Percentiles rank a stretch among this genome's conserved stretches.
These are phyloP conservation scores for Thecophora atra DNA, from an alignment of 2,888 invertebrate species.

Conservation along the genomic window DNA sequence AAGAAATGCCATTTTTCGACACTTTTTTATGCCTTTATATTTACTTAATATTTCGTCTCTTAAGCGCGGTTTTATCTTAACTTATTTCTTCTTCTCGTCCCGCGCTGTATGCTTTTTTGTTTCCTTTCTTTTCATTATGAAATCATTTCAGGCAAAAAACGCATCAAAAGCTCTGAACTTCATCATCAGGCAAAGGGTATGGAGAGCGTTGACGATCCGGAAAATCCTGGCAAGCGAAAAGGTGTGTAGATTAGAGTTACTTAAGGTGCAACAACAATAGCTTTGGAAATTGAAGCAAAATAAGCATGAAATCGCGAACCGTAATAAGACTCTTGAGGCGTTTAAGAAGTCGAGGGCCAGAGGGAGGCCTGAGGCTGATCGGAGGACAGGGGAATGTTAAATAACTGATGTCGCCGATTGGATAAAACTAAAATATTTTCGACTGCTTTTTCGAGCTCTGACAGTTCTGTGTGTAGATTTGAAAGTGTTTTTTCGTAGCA, in stretches of 20 bases:
- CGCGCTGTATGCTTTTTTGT: not conserved
- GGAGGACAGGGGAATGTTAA: no score
- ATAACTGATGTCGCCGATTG: no score
- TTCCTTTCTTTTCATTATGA: not conserved
- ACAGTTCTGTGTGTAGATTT: no score
- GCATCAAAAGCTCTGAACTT: slow-evolving; percentile 62
- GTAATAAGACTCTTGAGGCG: slow-evolving; percentile 59
- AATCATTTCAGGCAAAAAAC: slow-evolving; percentile 57
- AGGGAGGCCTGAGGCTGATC: not conserved
- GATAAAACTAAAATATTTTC: no score
- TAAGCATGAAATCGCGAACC: slow-evolving; percentile 31
- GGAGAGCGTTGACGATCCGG: slow-evolving; percentile 63
- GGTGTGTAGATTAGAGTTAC: slow-evolving; percentile 61
- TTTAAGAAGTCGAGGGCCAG: not conserved
- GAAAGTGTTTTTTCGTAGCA: no score
- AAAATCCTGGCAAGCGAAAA: slow-evolving; percentile 66
- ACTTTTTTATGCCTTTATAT: not conserved
- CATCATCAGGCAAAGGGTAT: slow-evolving; percentile 63
- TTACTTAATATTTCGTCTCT: not conserved
- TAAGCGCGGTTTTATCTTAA: not conserved
- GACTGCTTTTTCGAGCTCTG: no score
- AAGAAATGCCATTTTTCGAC: no score
- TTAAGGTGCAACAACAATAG: slow-evolving; percentile 31
- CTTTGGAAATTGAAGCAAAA: slow-evolving; percentile 1
- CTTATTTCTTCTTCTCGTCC: not conserved